A percentile compares a stretch with the other conserved stretches of the same genome.
Evolutionary conservation across 2,888 invertebrate genomes (phyloP).

Genomic region (Parelbella ahira): DNA sequence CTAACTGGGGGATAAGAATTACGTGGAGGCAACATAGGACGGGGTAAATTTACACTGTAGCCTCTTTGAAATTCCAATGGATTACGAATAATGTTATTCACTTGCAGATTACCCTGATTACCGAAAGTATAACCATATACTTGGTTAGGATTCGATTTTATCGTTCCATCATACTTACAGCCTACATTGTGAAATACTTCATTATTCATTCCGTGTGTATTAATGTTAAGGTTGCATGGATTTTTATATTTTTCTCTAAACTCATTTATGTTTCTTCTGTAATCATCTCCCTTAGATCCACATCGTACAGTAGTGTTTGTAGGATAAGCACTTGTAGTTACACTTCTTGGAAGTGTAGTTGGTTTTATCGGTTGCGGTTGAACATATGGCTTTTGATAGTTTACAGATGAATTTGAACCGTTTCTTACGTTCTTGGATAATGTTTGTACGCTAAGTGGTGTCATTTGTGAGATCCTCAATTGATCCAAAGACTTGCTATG

Average conservation of each 20-base stretch:
- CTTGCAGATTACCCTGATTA: conserved; percentile 77
- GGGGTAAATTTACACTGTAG: conserved; percentile 78
- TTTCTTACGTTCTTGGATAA: conserved; percentile 58
- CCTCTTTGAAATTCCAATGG: conserved; percentile 80
- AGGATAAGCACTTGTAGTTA: conserved; percentile 69
- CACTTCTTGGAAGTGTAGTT: conserved; percentile 72
- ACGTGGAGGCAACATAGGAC: conserved; percentile 81
- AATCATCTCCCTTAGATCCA: conserved; percentile 72
- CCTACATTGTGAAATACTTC: conserved; percentile 71
- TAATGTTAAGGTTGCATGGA: conserved; percentile 63
- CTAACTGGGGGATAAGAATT: conserved; percentile 83
- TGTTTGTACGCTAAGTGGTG: conserved; percentile 54
- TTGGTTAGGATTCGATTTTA: conserved; percentile 68
- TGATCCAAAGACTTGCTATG: conserved; percentile 93
- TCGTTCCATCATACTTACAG: conserved; percentile 66
- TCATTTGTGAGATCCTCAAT: conserved; percentile 80
- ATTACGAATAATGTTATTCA: conserved; percentile 76
- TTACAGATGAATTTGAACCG: conserved; percentile 66
- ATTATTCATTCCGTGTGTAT: conserved; percentile 58
- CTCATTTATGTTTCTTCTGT: conserved; percentile 82
- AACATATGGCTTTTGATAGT: conserved; percentile 68
- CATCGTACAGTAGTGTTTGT: conserved; percentile 67
- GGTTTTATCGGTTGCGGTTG: conserved; percentile 68
- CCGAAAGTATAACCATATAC: conserved; percentile 77
- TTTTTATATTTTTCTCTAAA: conserved; percentile 83